Conservation (phyloP, 2,888 invertebrate genomes). For the Drepana falcataria region DNA sequence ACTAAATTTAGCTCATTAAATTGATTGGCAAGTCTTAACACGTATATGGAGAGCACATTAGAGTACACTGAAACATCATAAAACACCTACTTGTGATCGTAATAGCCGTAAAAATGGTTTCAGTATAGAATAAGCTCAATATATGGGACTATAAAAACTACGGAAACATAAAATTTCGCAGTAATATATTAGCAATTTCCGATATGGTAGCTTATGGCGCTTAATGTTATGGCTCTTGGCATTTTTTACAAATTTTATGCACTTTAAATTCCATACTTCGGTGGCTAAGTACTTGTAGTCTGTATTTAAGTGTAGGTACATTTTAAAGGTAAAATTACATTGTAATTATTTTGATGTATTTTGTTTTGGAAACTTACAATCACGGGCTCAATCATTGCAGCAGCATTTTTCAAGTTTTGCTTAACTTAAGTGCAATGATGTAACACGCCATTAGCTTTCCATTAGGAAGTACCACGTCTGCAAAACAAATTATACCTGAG, state of each 20-base stretch:
- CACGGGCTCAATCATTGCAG: too few relatives aligned
- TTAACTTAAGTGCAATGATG: too few relatives aligned
- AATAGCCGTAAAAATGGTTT: constrained; percentile 60
- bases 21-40: constrained; percentile 4
- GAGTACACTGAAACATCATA: constrained; percentile 33
- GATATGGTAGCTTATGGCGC: constrained; percentile 36
- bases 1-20: too few relatives aligned
- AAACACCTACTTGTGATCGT: constrained; percentile 66
- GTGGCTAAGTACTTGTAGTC: constrained; percentile 1
- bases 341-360: too few relatives aligned
- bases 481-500: too few relatives aligned
- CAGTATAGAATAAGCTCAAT: constrained; percentile 58
- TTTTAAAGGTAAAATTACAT: too few relatives aligned
- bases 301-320: background rate
- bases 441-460: too few relatives aligned
- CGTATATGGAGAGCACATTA: constrained; percentile 21
- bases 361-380: too few relatives aligned
- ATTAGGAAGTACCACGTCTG: too few relatives aligned
- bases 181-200: constrained; percentile 62
- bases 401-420: too few relatives aligned
- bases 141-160: constrained; percentile 65
- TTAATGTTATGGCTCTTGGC: constrained; percentile 9
- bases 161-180: constrained; percentile 59
- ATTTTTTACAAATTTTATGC: constrained; percentile 13
- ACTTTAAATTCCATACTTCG: constrained; percentile 12